phyloP scores from a whole-genome alignment of 2,797 vertebrate genomes.

The Neosilurus hyrtlii region DNA sequence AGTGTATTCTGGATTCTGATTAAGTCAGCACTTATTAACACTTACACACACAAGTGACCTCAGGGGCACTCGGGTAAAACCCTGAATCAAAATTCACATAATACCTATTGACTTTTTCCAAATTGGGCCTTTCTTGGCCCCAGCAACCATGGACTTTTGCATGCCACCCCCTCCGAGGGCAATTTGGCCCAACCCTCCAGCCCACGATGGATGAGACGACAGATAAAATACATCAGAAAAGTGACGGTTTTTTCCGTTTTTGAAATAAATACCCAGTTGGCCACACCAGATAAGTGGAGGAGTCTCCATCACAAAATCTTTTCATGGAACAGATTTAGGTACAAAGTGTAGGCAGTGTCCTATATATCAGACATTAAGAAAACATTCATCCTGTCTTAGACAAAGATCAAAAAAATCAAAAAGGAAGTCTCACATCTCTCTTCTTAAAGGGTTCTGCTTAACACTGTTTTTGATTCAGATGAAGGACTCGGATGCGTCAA shows the following conservation, averaged over 20 bases:
- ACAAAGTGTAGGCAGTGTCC: neutral
- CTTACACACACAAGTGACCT: neutral
- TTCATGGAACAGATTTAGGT: neutral
- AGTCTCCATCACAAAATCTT: neutral
- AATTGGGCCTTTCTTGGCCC: no score
- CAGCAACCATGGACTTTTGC: no score
- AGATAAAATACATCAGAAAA: neutral
- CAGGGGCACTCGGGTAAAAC: neutral
- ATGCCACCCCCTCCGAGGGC: no score
- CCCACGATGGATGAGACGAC: neutral
- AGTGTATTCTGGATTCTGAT: neutral
- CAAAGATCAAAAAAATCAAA: neutral
- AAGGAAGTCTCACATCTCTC: neutral
- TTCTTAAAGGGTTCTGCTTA: neutral
- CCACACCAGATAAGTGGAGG: neutral
- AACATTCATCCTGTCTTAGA: neutral
- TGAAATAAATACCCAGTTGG: neutral
- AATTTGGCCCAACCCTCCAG: no score
- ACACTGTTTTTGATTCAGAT: neutral
- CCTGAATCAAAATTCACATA: neutral
- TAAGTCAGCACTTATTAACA: constrained; percentile 20
- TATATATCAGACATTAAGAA: neutral
- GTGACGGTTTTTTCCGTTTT: neutral
- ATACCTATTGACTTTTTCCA: no score
- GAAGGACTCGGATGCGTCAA: neutral